Percentiles rank a stretch among this genome's conserved stretches.
Evolutionary conservation across 1,140 invertebrate species (phyloP).

Genomic region (Bombus haemorrhoidalis): DNA sequence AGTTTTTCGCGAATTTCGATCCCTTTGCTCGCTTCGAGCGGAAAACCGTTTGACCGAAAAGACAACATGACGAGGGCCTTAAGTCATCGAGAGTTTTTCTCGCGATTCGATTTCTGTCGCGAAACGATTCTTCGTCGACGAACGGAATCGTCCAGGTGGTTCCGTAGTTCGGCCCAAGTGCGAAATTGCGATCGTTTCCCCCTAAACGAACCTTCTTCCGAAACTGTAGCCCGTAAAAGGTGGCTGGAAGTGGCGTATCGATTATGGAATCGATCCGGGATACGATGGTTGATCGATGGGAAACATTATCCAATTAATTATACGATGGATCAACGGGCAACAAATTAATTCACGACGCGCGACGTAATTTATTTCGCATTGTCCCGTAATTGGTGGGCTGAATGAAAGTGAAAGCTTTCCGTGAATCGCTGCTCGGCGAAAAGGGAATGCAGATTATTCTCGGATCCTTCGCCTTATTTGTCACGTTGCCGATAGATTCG

Average conservation of each 20-base stretch:
- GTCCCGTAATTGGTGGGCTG: constrained; percentile 50
- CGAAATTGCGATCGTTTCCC: background rate
- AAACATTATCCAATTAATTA: constrained; percentile 38
- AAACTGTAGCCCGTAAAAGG: background rate
- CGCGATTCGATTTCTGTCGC: too few species aligned
- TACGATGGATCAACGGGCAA: constrained; percentile 3
- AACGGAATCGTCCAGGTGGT: background rate
- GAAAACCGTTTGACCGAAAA: constrained; percentile 40
- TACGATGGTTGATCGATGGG: background rate
- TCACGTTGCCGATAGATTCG: background rate
- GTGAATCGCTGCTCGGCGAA: constrained; percentile 38
- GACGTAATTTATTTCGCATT: constrained; percentile 54
- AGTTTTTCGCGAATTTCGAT: constrained; percentile 20
- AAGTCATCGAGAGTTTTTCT: background rate
- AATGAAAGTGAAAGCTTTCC: constrained; percentile 52
- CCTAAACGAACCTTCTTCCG: too few species aligned
- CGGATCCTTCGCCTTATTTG: constrained; percentile 18
- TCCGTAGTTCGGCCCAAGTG: accelerated
- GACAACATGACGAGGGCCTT: constrained; percentile 22
- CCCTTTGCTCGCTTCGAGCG: background rate
- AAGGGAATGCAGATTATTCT: constrained; percentile 30
- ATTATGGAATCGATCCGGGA: background rate
- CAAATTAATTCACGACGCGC: constrained; percentile 25
- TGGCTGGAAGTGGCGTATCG: background rate
- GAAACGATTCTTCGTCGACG: background rate